Percentiles rank a stretch among this genome's conserved stretches.
These are phyloP conservation scores for Pentamera pediparva DNA, from an alignment of 53 echinoderm and acorn worm species.

Conservation along the genomic window DNA sequence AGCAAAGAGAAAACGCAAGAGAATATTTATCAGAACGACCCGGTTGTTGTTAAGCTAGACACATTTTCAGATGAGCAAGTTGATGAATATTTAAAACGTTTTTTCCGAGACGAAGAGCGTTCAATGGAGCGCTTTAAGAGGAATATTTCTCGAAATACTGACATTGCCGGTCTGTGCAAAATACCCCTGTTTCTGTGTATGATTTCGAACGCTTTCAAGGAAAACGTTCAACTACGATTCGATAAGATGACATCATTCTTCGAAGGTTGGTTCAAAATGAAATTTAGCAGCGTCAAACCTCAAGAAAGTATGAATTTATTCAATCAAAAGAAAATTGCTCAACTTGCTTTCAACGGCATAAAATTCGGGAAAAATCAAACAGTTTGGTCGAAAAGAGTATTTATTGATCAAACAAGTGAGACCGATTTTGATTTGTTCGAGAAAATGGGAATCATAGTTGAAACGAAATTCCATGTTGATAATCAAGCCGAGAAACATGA, in stretches of 20 bases:
- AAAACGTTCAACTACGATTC: neutral
- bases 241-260: neutral
- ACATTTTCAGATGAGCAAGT: neutral
- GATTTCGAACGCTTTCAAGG: neutral
- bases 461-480: conserved; percentile 19
- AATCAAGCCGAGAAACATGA: neutral
- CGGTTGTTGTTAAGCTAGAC: neutral
- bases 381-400: neutral
- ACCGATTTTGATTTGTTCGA: neutral
- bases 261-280: neutral
- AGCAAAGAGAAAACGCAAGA: neutral
- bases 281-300: neutral
- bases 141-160: neutral
- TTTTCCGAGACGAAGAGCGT: neutral
- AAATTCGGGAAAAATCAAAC: neutral
- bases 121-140: neutral
- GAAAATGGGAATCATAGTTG: conserved; percentile 7
- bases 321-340: neutral
- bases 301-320: neutral
- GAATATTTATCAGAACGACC: conserved; percentile 1
- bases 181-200: neutral
- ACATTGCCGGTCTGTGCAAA: neutral
- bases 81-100: neutral
- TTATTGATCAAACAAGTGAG: neutral
- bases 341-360: neutral